A percentile compares a stretch with the other conserved stretches of the same genome.
Evolutionary conservation across 2,888 invertebrate species (phyloP).

Genomic region (Eustalomyia histrio): DNA sequence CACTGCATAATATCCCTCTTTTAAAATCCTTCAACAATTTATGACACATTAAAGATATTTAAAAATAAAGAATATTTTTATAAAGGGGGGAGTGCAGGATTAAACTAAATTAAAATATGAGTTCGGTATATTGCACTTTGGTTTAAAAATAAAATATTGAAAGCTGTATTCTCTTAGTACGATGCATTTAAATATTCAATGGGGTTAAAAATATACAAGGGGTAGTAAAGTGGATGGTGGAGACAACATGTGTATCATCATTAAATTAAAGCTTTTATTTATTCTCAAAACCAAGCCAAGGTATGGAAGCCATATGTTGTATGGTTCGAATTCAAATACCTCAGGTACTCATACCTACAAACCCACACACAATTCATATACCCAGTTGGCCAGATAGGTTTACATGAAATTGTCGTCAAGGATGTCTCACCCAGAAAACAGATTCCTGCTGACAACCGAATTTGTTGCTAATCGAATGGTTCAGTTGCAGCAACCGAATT

Average conservation of each 20-base stretch:
- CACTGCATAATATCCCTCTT: no score
- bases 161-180: neutral
- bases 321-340: neutral
- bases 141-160: constrained; percentile 18
- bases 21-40: constrained; percentile 10
- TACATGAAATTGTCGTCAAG: no score
- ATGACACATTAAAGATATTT: constrained; percentile 20
- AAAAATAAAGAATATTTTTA: neutral
- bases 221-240: neutral
- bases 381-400: no score
- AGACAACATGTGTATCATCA: constrained; percentile 28
- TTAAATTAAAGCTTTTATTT: constrained; percentile 35
- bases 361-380: no score
- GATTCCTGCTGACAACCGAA: no score
- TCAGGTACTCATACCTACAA: neutral
- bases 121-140: constrained; percentile 39
- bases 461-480: no score
- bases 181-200: neutral
- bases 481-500: no score
- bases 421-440: no score
- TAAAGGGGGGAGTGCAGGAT: constrained; percentile 5
- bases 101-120: constrained; percentile 32
- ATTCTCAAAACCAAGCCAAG: neutral
- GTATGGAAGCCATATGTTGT: neutral
- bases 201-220: constrained; percentile 10